Conservation (phyloP, 1,140 invertebrate species). For the Varroa destructor region DNA sequence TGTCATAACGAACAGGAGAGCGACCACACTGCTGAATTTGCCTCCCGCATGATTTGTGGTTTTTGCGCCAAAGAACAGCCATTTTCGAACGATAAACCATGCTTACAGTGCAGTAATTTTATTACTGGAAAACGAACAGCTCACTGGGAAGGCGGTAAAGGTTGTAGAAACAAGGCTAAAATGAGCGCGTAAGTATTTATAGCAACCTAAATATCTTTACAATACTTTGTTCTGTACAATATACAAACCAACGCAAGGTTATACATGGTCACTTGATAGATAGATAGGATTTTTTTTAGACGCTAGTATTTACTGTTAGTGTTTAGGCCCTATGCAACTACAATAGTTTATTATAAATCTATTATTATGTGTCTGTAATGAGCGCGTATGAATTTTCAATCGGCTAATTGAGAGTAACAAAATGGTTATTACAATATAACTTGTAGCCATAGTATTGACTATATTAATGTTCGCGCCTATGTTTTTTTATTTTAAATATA, state of each 20-base stretch:
- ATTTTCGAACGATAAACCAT: constrained; percentile 38
- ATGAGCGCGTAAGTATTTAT: constrained; percentile 39
- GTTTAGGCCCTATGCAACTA: too few relatives aligned
- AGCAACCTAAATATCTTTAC: constrained; percentile 1
- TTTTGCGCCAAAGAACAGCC: constrained; percentile 43
- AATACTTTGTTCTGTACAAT: not conserved
- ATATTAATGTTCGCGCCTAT: too few relatives aligned
- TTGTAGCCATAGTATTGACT: too few relatives aligned
- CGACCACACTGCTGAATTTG: constrained; percentile 42
- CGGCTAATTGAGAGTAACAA: not conserved
- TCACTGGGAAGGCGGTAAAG: constrained; percentile 43
- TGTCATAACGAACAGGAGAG: constrained; percentile 42
- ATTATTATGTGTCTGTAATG: too few relatives aligned
- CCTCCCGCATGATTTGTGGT: constrained; percentile 43
- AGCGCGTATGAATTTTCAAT: not conserved
- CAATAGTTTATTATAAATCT: too few relatives aligned
- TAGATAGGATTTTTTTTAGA: not conserved
- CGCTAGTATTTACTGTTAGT: too few relatives aligned
- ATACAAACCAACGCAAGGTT: not conserved
- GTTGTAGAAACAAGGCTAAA: constrained; percentile 41
- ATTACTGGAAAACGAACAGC: constrained; percentile 37
- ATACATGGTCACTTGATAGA: not conserved
- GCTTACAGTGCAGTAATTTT: constrained; percentile 36
- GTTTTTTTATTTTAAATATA: too few relatives aligned
- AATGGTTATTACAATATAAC: not conserved